Conservation (phyloP, 2,113 vertebrate species). For the Oreochromis tanganicae region DNA sequence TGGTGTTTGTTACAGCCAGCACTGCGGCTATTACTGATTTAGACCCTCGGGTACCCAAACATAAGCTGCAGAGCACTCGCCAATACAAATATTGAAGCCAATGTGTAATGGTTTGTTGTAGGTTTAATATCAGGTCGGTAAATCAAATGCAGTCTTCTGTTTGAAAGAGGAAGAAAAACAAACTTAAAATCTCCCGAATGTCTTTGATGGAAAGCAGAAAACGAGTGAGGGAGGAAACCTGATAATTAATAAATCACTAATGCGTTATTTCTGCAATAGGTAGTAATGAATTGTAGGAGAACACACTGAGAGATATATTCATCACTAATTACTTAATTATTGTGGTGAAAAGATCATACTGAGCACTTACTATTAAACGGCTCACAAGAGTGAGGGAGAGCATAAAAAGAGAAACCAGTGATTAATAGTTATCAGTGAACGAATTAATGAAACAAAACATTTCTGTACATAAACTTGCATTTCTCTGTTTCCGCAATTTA, state of each 20-base stretch:
- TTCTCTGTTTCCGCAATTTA: background rate
- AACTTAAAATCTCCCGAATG: background rate
- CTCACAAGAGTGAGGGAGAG: background rate
- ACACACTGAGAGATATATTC: background rate
- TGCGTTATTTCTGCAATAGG: background rate
- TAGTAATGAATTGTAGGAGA: background rate
- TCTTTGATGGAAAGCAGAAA: background rate
- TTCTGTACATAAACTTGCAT: background rate
- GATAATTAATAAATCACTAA: background rate
- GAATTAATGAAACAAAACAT: background rate
- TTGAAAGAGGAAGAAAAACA: background rate
- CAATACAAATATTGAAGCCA: constrained; percentile 43
- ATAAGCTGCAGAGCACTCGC: constrained; percentile 46
- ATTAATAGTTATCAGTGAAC: background rate
- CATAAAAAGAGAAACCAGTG: background rate
- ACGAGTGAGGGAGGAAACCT: background rate
- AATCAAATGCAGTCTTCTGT: background rate
- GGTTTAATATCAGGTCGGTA: constrained; percentile 33
- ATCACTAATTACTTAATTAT: background rate
- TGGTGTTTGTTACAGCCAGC: constrained; percentile 44
- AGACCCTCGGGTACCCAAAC: constrained; percentile 29
- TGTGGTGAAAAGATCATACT: background rate
- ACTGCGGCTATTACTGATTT: constrained; percentile 43
- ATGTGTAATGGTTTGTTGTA: constrained; percentile 4
- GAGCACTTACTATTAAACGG: background rate